These are phyloP conservation scores for Gymnocypris eckloni DNA, from an alignment of 2,797 vertebrate species.

Conservation along the genomic window DNA sequence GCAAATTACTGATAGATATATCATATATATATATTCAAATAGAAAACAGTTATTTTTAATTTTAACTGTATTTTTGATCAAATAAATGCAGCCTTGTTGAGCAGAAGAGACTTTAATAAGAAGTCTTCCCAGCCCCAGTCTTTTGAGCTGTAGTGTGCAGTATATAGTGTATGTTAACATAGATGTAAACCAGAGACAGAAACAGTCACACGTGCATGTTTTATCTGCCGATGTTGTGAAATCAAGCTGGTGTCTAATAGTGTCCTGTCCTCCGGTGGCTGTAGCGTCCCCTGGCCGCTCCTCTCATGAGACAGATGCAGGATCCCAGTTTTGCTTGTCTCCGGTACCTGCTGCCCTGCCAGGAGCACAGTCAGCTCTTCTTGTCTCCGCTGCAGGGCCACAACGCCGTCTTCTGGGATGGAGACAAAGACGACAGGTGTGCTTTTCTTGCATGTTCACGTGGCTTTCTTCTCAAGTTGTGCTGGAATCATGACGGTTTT, in stretches of 20 bases:
- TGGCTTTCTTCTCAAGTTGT: not conserved
- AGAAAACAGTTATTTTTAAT: not conserved
- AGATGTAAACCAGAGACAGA: not conserved
- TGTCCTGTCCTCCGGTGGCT: constrained; percentile 31
- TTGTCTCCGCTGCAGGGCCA: constrained; percentile 84
- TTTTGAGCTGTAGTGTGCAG: not conserved
- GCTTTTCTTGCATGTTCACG: not conserved
- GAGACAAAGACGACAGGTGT: constrained; percentile 86
- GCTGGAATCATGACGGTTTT: not conserved
- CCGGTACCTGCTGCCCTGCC: constrained; percentile 86
- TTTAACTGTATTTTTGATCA: not conserved
- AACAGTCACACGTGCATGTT: not conserved
- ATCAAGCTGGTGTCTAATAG: constrained; percentile 37
- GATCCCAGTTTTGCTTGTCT: constrained; percentile 92
- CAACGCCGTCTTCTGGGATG: constrained; percentile 91
- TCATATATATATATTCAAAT: no score
- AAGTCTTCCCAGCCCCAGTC: not conserved
- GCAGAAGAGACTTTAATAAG: not conserved
- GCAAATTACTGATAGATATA: no score
- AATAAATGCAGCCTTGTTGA: not conserved
- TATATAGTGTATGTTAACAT: not conserved
- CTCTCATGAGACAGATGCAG: constrained; percentile 90
- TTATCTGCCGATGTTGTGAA: not conserved
- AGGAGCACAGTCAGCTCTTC: constrained; percentile 87
- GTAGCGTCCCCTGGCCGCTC: constrained; percentile 87